A percentile compares a stretch with the other conserved stretches of the same genome.
Evolutionary conservation across 2,113 vertebrate genomes (phyloP).

Genomic region (Carassius gibelio): DNA sequence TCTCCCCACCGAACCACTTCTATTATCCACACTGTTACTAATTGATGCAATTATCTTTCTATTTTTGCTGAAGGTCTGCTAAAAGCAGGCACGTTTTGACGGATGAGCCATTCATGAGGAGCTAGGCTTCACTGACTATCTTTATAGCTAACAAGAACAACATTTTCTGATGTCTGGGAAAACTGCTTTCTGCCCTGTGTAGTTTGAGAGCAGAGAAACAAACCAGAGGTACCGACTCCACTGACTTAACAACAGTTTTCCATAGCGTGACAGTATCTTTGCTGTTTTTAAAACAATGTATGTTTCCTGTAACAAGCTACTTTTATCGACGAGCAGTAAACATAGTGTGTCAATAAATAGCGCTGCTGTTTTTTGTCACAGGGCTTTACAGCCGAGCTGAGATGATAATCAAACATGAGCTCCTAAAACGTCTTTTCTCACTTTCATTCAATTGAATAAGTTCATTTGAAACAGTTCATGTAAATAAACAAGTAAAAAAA

Average conservation of each 20-base stretch:
- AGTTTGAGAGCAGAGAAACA: not conserved
- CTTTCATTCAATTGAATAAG: not conserved
- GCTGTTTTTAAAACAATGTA: not conserved
- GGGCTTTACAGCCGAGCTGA: not conserved
- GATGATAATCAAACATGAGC: not conserved
- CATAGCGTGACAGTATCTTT: not conserved
- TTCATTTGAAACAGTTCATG: not conserved
- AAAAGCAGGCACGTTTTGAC: conserved; percentile 25
- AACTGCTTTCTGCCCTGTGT: conserved; percentile 12
- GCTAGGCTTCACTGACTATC: conserved; percentile 13
- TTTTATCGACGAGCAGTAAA: not conserved
- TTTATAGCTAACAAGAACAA: conserved; percentile 35
- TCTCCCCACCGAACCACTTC: conserved; percentile 36
- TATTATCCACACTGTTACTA: conserved; percentile 50
- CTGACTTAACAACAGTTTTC: not conserved
- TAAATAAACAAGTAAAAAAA: not conserved
- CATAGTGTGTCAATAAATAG: not conserved
- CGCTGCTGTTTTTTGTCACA: not conserved
- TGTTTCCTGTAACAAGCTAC: not conserved
- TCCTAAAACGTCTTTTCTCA: not conserved
- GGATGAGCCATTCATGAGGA: conserved; percentile 9
- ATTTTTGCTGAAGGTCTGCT: conserved; percentile 47
- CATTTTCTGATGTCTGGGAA: conserved; percentile 39
- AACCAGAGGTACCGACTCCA: not conserved
- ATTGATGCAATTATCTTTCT: conserved; percentile 58